Conservation (phyloP, 2,113 vertebrate genomes). For the Todiramphus chloris region DNA sequence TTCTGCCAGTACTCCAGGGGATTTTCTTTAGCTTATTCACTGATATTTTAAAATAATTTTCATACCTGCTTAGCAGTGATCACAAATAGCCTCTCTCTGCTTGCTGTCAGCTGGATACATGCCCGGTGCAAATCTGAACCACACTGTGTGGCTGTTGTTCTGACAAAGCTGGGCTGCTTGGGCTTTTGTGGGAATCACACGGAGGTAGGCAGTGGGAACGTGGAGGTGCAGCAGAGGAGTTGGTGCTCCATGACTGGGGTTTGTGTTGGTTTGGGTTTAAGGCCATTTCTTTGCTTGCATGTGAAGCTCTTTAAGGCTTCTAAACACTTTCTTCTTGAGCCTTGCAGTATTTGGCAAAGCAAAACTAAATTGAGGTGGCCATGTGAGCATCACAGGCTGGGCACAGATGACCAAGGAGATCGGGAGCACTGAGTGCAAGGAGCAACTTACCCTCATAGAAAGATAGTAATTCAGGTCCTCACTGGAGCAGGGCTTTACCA, state of each 20-base stretch:
- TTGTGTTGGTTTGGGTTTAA: not conserved
- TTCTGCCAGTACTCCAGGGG: rapidly evolving
- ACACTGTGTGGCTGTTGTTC: not conserved
- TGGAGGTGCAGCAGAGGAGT: not conserved
- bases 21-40: not conserved
- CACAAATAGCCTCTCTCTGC: rapidly evolving
- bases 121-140: rapidly evolving
- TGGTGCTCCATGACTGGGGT: not conserved
- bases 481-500: rapidly evolving
- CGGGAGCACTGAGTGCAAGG: not conserved
- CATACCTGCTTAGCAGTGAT: not conserved
- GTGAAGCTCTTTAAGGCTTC: not conserved
- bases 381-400: not conserved
- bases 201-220: rapidly evolving
- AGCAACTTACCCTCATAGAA: rapidly evolving
- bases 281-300: not conserved
- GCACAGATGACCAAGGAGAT: no score
- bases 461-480: not conserved
- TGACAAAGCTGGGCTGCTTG: not conserved
- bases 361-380: not conserved
- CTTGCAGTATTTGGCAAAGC: not conserved
- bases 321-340: not conserved
- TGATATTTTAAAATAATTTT: not conserved
- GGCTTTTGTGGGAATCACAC: not conserved
- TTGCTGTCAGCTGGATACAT: not conserved